phyloP scores from a whole-genome alignment of 2,113 vertebrate species.

The mouse (Mus musculus) region DNA sequence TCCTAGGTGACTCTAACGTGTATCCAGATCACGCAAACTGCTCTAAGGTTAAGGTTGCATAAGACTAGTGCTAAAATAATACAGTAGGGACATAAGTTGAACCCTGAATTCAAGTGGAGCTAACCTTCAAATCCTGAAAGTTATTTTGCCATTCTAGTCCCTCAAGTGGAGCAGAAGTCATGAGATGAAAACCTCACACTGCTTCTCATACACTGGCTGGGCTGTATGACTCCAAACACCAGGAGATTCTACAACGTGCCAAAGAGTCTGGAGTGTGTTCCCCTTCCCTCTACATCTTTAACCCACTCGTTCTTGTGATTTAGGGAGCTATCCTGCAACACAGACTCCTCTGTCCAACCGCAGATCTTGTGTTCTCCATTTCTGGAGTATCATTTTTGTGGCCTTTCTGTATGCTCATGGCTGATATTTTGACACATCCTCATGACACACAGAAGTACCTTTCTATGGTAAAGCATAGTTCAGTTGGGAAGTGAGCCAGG shows the following conservation, averaged over 20 bases:
- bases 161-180: background rate
- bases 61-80: background rate
- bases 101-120: background rate
- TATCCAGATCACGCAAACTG: background rate
- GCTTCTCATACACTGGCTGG: background rate
- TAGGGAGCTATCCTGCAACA: background rate
- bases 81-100: background rate
- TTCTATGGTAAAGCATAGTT: background rate
- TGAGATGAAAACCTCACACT: background rate
- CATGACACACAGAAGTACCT: background rate
- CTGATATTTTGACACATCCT: constrained; percentile 17
- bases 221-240: background rate
- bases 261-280: background rate
- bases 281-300: background rate
- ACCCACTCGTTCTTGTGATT: fast-evolving
- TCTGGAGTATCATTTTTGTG: background rate
- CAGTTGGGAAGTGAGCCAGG: background rate
- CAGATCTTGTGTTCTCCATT: background rate
- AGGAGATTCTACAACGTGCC: background rate
- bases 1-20: background rate
- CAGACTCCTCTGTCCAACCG: background rate
- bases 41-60: background rate
- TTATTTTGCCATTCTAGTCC: background rate
- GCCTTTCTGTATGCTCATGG: background rate
- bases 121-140: background rate